Percentiles rank a stretch among this genome's conserved stretches.
These are phyloP conservation scores for Pipistrellus nathusii DNA, from an alignment of 2,797 vertebrate species.

Conservation along the genomic window DNA sequence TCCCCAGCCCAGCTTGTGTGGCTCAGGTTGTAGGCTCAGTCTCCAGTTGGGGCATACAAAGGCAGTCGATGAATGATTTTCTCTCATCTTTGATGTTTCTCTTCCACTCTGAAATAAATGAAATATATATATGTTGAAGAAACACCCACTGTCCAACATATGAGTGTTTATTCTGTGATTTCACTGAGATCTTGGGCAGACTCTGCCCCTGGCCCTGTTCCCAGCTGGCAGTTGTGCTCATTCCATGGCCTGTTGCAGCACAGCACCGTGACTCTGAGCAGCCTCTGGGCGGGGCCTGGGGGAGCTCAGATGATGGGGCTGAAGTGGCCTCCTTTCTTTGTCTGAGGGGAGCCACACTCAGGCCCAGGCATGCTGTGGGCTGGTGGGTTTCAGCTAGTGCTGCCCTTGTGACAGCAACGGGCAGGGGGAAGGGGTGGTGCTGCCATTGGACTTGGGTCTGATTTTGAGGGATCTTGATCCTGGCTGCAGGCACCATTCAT, in stretches of 20 bases:
- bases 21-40: too few species aligned
- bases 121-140: too few species aligned
- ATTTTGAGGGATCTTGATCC: neutral
- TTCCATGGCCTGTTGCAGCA: rapidly evolving
- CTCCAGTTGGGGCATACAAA: too few species aligned
- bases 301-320: neutral
- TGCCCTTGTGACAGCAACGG: neutral
- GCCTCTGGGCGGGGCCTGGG: neutral
- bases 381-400: neutral
- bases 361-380: neutral
- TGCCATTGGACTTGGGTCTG: neutral
- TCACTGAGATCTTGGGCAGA: neutral
- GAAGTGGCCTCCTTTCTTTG: neutral
- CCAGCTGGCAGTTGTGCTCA: neutral
- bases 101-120: too few species aligned
- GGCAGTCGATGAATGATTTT: neutral
- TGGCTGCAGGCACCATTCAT: neutral
- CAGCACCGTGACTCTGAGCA: neutral
- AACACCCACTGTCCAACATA: neutral
- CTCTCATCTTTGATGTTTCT: slow-evolving; percentile 52
- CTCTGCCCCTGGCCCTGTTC: neutral
- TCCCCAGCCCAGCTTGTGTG: too few species aligned
- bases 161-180: neutral
- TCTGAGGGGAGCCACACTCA: too few species aligned
- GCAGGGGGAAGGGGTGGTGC: rapidly evolving